phyloP scores from a whole-genome alignment of 2,113 vertebrate genomes.

The Psophia crepitans region DNA sequence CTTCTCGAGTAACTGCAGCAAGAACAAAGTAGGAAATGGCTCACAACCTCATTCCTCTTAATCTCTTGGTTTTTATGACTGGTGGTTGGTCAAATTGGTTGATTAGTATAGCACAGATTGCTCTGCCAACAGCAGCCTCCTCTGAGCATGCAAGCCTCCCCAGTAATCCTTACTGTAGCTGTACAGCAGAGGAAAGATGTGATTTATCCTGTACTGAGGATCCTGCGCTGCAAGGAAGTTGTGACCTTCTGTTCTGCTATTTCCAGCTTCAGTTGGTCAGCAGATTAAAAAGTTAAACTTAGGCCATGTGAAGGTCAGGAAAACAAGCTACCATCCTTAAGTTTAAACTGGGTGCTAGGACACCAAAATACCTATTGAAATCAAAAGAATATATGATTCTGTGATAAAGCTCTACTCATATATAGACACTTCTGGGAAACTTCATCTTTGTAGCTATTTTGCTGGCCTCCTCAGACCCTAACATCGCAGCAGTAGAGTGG shows the following conservation, averaged over 20 bases:
- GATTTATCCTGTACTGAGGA: not conserved
- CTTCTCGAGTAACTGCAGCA: not conserved
- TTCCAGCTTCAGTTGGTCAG: not conserved
- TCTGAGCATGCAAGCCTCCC: not conserved
- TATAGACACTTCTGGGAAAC: not conserved
- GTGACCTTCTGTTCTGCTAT: not conserved
- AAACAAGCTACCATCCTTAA: not conserved
- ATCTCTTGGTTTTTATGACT: not conserved
- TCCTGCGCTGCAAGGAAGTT: not conserved
- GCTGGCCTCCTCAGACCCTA: not conserved
- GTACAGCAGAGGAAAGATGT: not conserved
- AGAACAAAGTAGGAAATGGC: not conserved
- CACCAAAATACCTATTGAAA: not conserved
- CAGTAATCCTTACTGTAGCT: not conserved
- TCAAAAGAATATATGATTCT: not conserved
- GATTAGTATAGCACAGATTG: not conserved
- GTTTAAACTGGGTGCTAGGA: not conserved
- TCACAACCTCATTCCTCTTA: not conserved
- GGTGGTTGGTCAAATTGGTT: not conserved
- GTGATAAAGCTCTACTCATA: not conserved
- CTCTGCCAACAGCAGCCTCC: not conserved
- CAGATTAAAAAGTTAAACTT: slow-evolving; percentile 21
- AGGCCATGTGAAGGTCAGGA: not conserved
- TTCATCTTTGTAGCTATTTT: slow-evolving; percentile 5
- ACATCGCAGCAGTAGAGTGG: not conserved